Conservation (phyloP, 2,888 invertebrate genomes). For the Athripsodes cinereus region DNA sequence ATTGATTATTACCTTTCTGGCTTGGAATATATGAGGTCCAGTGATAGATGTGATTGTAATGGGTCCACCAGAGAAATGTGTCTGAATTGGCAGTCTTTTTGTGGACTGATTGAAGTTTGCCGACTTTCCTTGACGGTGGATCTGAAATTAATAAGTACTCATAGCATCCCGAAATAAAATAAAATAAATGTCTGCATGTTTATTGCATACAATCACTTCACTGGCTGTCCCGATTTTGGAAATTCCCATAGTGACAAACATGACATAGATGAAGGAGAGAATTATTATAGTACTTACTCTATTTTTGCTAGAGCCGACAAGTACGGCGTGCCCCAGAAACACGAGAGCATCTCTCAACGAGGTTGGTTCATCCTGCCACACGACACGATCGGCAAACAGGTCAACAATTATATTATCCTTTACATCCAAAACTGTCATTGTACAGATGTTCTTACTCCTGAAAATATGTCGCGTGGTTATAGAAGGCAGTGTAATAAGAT, state of each 20-base stretch:
- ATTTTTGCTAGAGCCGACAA: constrained; percentile 24
- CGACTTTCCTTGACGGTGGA: too few relatives aligned
- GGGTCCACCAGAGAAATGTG: constrained; percentile 32
- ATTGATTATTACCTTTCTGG: constrained; percentile 51
- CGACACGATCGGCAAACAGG: constrained; percentile 13
- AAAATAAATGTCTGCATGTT: too few relatives aligned
- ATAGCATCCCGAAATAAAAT: too few relatives aligned
- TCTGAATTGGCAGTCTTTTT: too few relatives aligned
- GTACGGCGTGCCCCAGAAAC: constrained; percentile 37
- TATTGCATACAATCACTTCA: too few relatives aligned
- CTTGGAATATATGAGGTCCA: constrained; percentile 61
- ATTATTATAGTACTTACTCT: constrained; percentile 5
- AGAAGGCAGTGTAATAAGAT: too few relatives aligned
- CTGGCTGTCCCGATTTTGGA: too few relatives aligned
- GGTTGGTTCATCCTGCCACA: constrained; percentile 33
- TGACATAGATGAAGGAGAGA: too few relatives aligned
- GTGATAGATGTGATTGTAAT: constrained; percentile 54
- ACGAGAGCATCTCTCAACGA: constrained; percentile 43
- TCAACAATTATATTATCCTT: constrained; percentile 25
- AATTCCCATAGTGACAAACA: too few relatives aligned
- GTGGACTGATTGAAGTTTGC: too few relatives aligned
- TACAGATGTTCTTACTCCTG: constrained; percentile 7
- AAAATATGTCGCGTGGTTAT: too few relatives aligned
- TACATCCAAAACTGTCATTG: constrained; percentile 20
- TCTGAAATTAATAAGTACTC: too few relatives aligned